Percentiles rank a stretch among this genome's conserved stretches.
phyloP scores from a whole-genome alignment of 2,797 vertebrate species.

The Myiothlypis chrysogaster region DNA sequence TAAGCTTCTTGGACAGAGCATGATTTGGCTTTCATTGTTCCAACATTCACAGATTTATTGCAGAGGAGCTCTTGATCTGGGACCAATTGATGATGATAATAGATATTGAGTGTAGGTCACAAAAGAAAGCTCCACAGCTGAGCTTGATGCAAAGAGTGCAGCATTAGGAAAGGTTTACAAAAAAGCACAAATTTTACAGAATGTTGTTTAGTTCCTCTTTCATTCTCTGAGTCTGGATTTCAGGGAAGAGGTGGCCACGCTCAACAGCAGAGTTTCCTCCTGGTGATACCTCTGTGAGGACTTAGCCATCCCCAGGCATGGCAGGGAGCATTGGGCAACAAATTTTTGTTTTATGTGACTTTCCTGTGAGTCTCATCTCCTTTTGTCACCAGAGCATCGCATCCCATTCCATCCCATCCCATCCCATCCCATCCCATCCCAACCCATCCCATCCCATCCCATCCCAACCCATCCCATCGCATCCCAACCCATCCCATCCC shows the following conservation, averaged over 20 bases:
- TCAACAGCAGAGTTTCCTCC: not conserved
- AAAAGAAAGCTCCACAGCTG: not conserved
- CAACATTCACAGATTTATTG: not conserved
- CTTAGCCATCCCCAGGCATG: fast-evolving
- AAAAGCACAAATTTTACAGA: not conserved
- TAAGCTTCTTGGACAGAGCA: not conserved
- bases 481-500: too few relatives aligned
- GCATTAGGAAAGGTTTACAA: not conserved
- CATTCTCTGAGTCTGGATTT: not conserved
- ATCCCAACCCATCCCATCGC: not conserved
- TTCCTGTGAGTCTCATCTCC: not conserved
- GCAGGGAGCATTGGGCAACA: not conserved
- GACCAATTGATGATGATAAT: not conserved
- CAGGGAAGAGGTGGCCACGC: not conserved
- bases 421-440: not conserved
- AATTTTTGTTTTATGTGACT: not conserved
- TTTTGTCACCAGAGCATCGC: not conserved
- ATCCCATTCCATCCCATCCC: not conserved
- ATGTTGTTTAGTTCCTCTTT: constrained; percentile 1
- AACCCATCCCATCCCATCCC: not conserved
- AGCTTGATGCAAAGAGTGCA: not conserved
- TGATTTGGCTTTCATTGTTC: not conserved
- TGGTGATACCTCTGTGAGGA: not conserved
- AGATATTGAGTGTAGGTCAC: not conserved
- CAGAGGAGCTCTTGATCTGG: not conserved